Evolutionary conservation across 1,140 invertebrate genomes (phyloP).

Genomic region (Cyphomyrmex costatus): DNA sequence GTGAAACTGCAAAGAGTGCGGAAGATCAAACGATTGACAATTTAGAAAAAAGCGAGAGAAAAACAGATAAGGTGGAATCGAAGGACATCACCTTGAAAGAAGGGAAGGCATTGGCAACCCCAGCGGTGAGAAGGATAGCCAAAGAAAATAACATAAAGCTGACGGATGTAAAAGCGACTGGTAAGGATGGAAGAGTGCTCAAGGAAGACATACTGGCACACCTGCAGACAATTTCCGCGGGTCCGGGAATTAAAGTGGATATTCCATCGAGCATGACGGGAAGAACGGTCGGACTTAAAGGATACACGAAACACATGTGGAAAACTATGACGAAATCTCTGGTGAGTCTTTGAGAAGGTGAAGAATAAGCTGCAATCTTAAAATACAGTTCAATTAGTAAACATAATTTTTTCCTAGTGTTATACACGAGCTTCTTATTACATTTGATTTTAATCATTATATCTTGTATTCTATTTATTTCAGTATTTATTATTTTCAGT

Average conservation of each 20-base stretch:
- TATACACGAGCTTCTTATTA: too few relatives aligned
- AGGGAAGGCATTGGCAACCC: slow-evolving; percentile 94
- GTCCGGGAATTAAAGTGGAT: slow-evolving; percentile 70
- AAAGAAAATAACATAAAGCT: slow-evolving; percentile 95
- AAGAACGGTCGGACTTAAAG: slow-evolving; percentile 89
- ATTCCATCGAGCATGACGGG: slow-evolving; percentile 55
- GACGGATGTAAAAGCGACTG: slow-evolving; percentile 92
- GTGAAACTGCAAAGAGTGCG: slow-evolving; percentile 5
- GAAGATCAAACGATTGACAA: background rate
- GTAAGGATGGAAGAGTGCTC: slow-evolving; percentile 96
- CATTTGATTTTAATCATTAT: too few relatives aligned
- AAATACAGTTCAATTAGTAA: too few relatives aligned
- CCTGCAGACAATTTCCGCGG: slow-evolving; percentile 88
- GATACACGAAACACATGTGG: slow-evolving; percentile 96
- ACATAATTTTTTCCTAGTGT: too few relatives aligned
- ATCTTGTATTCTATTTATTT: too few relatives aligned
- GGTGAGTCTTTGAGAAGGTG: slow-evolving; percentile 85
- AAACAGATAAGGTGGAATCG: background rate
- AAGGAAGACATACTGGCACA: slow-evolving; percentile 97
- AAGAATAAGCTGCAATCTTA: background rate
- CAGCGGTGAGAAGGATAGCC: slow-evolving; percentile 97
- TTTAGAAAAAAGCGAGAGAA: background rate
- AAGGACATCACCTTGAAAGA: background rate
- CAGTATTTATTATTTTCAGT: too few relatives aligned
- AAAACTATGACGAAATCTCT: slow-evolving; percentile 98